Evolutionary conservation across 2,113 vertebrate genomes (phyloP), one percentile per base, ranked within the genome.

Genomic region (Tonatia bakeri): DNA sequence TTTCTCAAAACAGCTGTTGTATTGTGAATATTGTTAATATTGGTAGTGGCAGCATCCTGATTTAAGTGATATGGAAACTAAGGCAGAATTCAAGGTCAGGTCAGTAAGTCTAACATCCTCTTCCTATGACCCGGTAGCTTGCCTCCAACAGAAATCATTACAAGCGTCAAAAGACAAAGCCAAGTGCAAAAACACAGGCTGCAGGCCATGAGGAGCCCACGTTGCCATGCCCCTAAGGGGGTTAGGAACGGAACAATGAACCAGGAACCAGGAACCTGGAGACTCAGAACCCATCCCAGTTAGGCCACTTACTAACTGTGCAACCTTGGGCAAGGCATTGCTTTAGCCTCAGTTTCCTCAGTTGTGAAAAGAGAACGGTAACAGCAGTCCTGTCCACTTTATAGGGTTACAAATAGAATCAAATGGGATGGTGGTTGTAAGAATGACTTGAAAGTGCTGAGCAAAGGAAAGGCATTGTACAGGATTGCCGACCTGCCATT

Each of bases 161-260:
- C 11, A 33, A 40, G 24, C 20, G 1, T 31, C n/a, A 85, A 33
- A 69, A 85, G 72, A 91, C 20, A 54, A 20, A 40, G 31, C 31
- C 50, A 54, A 50, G 10, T 6, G 43, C 64, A 4, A 24, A 28
- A 33, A 26, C 31, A 43, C 13, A 28, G 13, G 17, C 24, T 24
- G 22, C 15, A 31, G 54, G 14, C 31, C 2, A 7, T 0, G 1
- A 38, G n/a, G n/a, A 50, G 11, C 22, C 45, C n/a, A 4, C 31
- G 16, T 33, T 13, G 0, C 3, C 0, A 5, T 31, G 26, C 50
- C 38, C 17, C 28, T 1, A 0, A 24, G 1, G 5, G 3, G 33
- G 36, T 3, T 28, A 3, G 36, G 40, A 15, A 16, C 45, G 28
- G 54, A 61, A 5, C 9, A 5, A 59, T 52, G 82, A 72, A 5